These are phyloP conservation scores for Conger conger DNA, from an alignment of 2,113 vertebrate species.

Conservation along the genomic window DNA sequence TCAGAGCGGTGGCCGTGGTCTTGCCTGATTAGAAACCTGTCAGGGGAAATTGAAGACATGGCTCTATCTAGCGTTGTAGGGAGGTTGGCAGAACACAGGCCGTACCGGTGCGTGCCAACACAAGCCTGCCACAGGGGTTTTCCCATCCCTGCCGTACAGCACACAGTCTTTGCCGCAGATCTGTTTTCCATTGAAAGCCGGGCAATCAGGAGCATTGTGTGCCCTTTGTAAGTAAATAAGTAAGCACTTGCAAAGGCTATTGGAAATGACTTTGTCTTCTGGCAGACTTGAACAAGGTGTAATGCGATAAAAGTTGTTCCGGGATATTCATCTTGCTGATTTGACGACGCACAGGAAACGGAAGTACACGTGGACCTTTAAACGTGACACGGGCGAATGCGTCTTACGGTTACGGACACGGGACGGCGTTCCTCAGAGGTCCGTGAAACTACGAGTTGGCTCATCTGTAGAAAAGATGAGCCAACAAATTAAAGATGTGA, in stretches of 20 bases:
- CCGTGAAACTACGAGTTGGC: background rate
- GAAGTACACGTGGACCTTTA: background rate
- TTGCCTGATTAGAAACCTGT: background rate
- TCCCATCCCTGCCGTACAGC: background rate
- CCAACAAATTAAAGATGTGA: too few relatives aligned
- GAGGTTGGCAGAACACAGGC: background rate
- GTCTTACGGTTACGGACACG: background rate
- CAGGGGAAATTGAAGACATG: background rate
- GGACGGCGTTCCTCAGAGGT: too few relatives aligned
- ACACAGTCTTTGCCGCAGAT: background rate
- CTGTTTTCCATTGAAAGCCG: slow-evolving; percentile 9
- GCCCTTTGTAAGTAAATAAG: background rate
- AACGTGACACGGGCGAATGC: background rate
- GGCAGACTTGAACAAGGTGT: background rate
- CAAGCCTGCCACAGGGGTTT: background rate
- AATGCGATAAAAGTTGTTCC: background rate
- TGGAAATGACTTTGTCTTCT: slow-evolving; percentile 1
- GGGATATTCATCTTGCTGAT: slow-evolving; percentile 8
- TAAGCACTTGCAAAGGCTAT: background rate
- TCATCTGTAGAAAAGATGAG: background rate
- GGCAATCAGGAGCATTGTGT: background rate
- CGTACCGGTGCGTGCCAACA: background rate
- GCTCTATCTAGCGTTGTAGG: background rate
- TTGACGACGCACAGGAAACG: background rate
- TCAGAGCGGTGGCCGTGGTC: too few relatives aligned